Evolutionary conservation across 2,797 vertebrate genomes (phyloP).

Genomic region (Sardinella longiceps): DNA sequence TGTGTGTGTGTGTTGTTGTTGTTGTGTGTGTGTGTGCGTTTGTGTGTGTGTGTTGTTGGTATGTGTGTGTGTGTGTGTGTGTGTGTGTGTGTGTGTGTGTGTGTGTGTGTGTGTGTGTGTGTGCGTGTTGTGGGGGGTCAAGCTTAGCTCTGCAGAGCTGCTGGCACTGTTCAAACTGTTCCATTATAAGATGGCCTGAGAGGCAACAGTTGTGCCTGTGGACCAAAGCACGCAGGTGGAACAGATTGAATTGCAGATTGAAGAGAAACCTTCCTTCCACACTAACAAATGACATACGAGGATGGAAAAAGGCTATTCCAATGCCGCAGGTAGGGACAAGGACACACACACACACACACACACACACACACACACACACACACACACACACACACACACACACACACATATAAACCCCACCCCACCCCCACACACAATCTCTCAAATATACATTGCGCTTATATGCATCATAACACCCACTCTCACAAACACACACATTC

Average conservation of each 20-base stretch:
- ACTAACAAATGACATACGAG: background rate
- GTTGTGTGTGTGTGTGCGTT: too few relatives aligned
- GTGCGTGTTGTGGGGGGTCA: too few relatives aligned
- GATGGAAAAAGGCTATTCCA: slow-evolving; percentile 17
- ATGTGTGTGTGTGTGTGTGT: too few relatives aligned
- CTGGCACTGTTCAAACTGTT: background rate
- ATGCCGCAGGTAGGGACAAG: background rate
- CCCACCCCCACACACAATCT: background rate
- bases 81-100: too few relatives aligned
- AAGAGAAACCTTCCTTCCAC: slow-evolving; percentile 12
- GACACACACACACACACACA: background rate
- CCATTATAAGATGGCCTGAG: background rate
- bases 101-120: too few relatives aligned
- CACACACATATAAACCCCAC: background rate
- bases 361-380: slow-evolving; percentile 5
- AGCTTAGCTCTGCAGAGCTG: background rate
- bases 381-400: background rate
- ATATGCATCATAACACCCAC: background rate
- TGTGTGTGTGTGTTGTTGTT: too few relatives aligned
- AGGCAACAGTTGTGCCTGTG: background rate
- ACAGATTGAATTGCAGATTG: slow-evolving; percentile 20
- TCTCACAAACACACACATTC: background rate
- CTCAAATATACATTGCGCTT: background rate
- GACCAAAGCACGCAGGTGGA: background rate
- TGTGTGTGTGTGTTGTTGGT: too few relatives aligned